phyloP scores from a whole-genome alignment of 92 coral and sea anemone species.

The Pocillopora meandrina region DNA sequence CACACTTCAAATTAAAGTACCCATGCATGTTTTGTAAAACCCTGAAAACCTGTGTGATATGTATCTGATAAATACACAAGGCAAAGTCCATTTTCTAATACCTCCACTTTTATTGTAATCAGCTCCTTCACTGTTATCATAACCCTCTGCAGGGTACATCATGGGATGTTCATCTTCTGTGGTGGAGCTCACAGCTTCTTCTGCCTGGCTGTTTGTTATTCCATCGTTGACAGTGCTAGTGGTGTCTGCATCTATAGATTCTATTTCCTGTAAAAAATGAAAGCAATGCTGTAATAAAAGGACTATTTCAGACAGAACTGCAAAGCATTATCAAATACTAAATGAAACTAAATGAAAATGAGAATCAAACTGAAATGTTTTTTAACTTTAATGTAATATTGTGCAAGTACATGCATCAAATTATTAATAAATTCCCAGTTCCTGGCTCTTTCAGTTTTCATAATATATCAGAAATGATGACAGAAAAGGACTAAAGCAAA shows the following conservation, averaged over 20 bases:
- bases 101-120: constrained; percentile 22
- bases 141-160: constrained; percentile 4
- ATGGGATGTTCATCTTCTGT: constrained; percentile 39
- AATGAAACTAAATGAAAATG: no score
- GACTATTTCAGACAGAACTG: neutral
- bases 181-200: constrained; percentile 62
- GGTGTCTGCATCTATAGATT: constrained; percentile 75
- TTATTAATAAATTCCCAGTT: no score
- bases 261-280: constrained; percentile 58
- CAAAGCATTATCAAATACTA: no score
- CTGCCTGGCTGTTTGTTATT: constrained; percentile 12
- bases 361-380: no score
- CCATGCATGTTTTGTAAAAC: neutral
- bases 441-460: no score
- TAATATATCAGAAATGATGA: no score
- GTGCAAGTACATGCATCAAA: no score
- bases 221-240: constrained; percentile 49
- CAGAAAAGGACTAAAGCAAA: no score
- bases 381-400: no score
- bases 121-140: neutral
- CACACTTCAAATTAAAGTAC: neutral
- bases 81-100: neutral
- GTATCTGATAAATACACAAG: neutral
- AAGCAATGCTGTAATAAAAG: neutral
- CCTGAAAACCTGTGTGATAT: no score